Conservation (phyloP, 2,888 invertebrate genomes). For the Ernsta delagoae region DNA sequence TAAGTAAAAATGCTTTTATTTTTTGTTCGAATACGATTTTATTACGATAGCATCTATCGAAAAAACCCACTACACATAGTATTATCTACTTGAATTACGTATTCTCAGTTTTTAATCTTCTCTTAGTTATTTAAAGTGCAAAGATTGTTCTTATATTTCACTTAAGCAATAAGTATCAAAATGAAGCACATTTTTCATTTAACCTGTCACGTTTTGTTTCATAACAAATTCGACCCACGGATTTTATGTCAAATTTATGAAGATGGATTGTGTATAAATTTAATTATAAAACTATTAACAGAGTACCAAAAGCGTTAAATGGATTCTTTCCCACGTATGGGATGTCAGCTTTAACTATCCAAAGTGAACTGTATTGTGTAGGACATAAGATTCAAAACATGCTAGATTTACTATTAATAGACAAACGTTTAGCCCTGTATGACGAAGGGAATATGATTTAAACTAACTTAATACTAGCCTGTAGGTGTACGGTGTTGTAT, state of each 20-base stretch:
- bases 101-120: too few relatives aligned
- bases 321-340: constrained; percentile 13
- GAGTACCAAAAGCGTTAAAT: constrained; percentile 26
- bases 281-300: constrained; percentile 31
- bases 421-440: background rate
- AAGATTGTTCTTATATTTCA: too few relatives aligned
- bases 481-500: background rate
- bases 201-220: constrained; percentile 7
- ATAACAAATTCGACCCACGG: constrained; percentile 7
- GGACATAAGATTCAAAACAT: constrained; percentile 3
- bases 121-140: too few relatives aligned
- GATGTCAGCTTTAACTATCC: constrained; percentile 1
- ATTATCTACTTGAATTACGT: too few relatives aligned
- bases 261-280: constrained; percentile 37
- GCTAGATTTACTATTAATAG: background rate
- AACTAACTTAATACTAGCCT: background rate
- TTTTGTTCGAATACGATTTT: too few relatives aligned
- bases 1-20: too few relatives aligned
- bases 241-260: constrained; percentile 11
- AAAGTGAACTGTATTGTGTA: background rate
- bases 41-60: too few relatives aligned
- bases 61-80: too few relatives aligned
- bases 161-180: background rate
- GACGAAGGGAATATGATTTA: background rate
- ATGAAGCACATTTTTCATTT: constrained; percentile 16